Base-by-base conservation (phyloP, 2,888 invertebrate species). In the Stenoptilia bipunctidactyla region DNA sequence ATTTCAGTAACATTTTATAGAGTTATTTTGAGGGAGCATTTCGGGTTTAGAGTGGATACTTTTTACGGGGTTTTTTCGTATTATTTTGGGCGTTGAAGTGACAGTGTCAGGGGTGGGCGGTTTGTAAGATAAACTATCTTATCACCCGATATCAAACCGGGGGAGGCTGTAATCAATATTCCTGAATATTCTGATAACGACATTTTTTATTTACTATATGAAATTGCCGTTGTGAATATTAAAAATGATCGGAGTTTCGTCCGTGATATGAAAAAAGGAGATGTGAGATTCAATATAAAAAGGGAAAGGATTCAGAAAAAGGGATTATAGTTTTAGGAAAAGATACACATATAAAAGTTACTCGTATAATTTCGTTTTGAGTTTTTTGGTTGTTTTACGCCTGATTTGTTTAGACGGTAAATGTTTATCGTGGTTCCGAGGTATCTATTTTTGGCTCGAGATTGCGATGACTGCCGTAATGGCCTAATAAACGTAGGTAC, bases 101-200 rank as follows among this genome's bases (percentile, higher is more conserved):
- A 56, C 57, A 58, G 57, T 57, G 57, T 55, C 58, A 53, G 50
- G 47, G 47, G 51, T 8, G 33, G 33, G 33, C 49, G 50, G 56
- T 46, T 48, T 55, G 13, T 3, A 13, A 66, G 73, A 75, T 76
- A 74, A 63, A 61, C 61, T 74, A 72, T 74, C 70, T 75, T 73
- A 77, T 77, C 76, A 60, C 51, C 40, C 51, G 55, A 51, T 74
- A 74, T 73, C 74, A 52, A 44, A 43, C 43, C 48, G 52, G 58
- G 59, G 64, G 66, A 69, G 65, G 66, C 61, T 63, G 55, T 43
- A 59, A 76, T 76, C 73, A 65, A 79, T 75, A 67, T 8, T 20
- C 20, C 20, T 20, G 20, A 20, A 25, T 25, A 37, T 36, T 15
- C 39, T 30, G 30, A 30, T 30, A 8, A 3, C 30, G 13, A 35